phyloP scores from a whole-genome alignment of 2,888 invertebrate genomes.

The Eustalomyia histrio region DNA sequence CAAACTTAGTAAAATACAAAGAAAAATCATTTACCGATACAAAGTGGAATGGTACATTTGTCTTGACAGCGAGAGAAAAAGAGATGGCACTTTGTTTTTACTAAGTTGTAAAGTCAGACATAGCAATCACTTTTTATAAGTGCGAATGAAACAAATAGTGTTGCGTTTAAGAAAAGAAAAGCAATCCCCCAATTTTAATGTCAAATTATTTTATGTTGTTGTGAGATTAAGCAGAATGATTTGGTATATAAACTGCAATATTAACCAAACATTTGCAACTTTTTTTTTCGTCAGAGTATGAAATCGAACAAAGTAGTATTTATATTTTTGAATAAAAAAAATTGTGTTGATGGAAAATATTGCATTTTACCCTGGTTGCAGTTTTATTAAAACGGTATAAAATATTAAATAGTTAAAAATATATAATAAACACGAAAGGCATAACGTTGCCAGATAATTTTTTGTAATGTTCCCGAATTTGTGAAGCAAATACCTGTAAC shows the following conservation, averaged over 20 bases:
- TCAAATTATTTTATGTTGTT: too few species aligned
- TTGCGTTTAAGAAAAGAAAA: neutral
- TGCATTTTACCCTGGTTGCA: too few species aligned
- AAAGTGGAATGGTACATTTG: constrained; percentile 30
- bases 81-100: constrained; percentile 32
- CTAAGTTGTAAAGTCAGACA: neutral
- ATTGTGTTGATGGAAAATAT: too few species aligned
- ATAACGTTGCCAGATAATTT: too few species aligned
- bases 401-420: too few species aligned
- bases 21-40: constrained; percentile 32
- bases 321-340: too few species aligned
- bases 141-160: constrained; percentile 19
- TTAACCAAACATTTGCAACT: neutral
- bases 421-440: too few species aligned
- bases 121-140: neutral
- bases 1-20: constrained; percentile 59
- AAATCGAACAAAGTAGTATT: too few species aligned
- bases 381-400: too few species aligned
- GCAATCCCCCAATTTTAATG: too few species aligned
- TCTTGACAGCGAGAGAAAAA: constrained; percentile 40
- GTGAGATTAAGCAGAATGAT: neutral
- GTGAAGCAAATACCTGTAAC: too few species aligned
- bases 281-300: neutral
- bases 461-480: too few species aligned
- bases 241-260: constrained; percentile 1